A percentile compares a stretch with the other conserved stretches of the same genome.
These are phyloP conservation scores for Chlamydotis undulata DNA, from an alignment of 2,113 vertebrate genomes.

Conservation along the genomic window DNA sequence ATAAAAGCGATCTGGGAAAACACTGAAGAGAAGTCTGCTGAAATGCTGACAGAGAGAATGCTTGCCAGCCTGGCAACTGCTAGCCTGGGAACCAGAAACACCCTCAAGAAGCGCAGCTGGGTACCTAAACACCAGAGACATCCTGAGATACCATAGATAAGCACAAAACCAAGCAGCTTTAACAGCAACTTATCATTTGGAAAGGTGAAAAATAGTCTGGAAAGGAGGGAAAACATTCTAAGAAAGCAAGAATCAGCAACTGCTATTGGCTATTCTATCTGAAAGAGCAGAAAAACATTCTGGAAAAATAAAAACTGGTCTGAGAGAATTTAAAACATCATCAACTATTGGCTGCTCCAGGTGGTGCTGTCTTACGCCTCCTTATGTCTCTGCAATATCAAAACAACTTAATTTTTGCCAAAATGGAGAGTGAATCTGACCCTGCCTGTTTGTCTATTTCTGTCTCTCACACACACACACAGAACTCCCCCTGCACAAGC, in stretches of 20 bases:
- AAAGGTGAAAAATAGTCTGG: not conserved
- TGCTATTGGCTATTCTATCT: not conserved
- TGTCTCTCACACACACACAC: not conserved
- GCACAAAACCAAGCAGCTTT: not conserved
- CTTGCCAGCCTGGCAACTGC: not conserved
- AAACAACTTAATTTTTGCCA: not conserved
- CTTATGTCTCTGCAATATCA: not conserved
- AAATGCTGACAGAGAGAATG: not conserved
- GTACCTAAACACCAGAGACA: not conserved
- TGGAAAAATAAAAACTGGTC: not conserved
- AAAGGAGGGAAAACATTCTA: not conserved
- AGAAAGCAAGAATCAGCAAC: not conserved
- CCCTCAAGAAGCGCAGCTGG: not conserved
- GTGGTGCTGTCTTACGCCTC: not conserved
- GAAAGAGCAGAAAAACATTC: not conserved
- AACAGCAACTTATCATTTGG: not conserved
- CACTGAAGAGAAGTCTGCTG: not conserved
- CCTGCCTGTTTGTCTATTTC: not conserved
- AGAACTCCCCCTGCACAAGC: not conserved
- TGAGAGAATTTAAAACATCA: not conserved
- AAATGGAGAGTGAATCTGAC: not conserved
- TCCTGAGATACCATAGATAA: not conserved
- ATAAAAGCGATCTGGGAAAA: not conserved
- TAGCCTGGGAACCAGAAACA: not conserved
- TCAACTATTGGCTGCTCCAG: not conserved